phyloP scores from a whole-genome alignment of 2,888 invertebrate species.

The Chymomyza amoena region DNA sequence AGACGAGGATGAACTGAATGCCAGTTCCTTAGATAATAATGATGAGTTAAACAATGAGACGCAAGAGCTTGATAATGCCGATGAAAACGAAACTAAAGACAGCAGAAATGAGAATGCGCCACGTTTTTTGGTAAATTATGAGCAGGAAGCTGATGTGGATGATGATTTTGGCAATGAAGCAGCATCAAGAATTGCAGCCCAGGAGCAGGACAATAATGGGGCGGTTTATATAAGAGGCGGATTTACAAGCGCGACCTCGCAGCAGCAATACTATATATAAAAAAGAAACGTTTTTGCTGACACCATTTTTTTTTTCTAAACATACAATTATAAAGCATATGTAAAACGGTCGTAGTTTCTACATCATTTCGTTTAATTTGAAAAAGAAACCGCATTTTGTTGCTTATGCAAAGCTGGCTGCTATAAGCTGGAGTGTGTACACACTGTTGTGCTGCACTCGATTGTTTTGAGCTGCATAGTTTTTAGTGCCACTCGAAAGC shows the following conservation, averaged over 20 bases:
- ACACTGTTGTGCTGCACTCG: too few relatives aligned
- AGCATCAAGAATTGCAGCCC: conserved; percentile 3
- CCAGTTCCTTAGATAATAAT: background rate
- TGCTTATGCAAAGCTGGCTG: background rate
- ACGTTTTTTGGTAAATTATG: conserved; percentile 32
- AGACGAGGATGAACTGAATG: background rate
- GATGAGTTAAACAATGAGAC: background rate
- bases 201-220: conserved; percentile 19
- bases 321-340: background rate
- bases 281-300: background rate
- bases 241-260: background rate
- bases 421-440: too few relatives aligned
- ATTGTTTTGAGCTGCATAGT: too few relatives aligned
- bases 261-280: background rate
- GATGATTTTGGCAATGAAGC: conserved; percentile 4
- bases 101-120: background rate
- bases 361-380: background rate
- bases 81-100: background rate
- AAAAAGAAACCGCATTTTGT: background rate
- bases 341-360: background rate
- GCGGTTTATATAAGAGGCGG: conserved; percentile 5
- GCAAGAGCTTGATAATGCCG: background rate
- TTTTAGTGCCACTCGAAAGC: too few relatives aligned
- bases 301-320: background rate
- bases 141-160: conserved; percentile 3